A percentile compares a stretch with the other conserved stretches of the same genome.
Evolutionary conservation across 2,113 vertebrate species (phyloP).

Genomic region (Colinus virginianus): DNA sequence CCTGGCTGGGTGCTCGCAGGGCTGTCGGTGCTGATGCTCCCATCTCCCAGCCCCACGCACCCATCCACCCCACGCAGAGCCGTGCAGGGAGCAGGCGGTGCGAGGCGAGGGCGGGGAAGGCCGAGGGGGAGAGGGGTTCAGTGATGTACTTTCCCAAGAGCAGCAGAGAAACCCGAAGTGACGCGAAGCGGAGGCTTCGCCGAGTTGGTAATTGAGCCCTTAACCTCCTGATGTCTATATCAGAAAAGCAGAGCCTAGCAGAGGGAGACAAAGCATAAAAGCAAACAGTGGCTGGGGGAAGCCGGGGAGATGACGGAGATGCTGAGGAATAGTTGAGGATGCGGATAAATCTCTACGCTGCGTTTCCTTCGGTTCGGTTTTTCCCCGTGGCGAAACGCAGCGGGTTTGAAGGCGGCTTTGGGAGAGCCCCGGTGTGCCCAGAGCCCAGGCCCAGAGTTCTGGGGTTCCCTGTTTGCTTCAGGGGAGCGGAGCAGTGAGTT

Average conservation of each 20-base stretch:
- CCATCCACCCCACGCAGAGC: neutral
- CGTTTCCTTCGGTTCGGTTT: constrained; percentile 58
- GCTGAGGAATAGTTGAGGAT: neutral
- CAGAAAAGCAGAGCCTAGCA: constrained; percentile 72
- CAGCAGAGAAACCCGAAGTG: constrained; percentile 62
- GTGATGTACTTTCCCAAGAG: constrained; percentile 59
- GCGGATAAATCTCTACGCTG: neutral
- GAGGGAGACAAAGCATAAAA: constrained; percentile 67
- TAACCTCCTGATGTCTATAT: constrained; percentile 83
- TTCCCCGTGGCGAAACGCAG: constrained; percentile 51
- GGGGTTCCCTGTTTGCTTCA: neutral
- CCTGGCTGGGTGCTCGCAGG: neutral
- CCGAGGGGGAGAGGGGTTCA: constrained; percentile 54
- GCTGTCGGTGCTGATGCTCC: constrained; percentile 9
- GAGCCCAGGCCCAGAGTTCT: neutral
- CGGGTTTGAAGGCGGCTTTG: constrained; percentile 65
- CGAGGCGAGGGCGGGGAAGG: constrained; percentile 25
- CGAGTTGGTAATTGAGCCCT: constrained; percentile 77
- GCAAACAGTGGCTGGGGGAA: constrained; percentile 64
- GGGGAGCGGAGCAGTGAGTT: neutral
- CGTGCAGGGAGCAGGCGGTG: constrained; percentile 22
- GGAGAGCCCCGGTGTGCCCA: constrained; percentile 11
- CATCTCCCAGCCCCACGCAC: neutral
- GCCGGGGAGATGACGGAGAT: constrained; percentile 46
- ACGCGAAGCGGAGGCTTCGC: constrained; percentile 61